Evolutionary conservation across 2,113 vertebrate species (phyloP).

Genomic region (Rhegmatorhina hoffmannsi): DNA sequence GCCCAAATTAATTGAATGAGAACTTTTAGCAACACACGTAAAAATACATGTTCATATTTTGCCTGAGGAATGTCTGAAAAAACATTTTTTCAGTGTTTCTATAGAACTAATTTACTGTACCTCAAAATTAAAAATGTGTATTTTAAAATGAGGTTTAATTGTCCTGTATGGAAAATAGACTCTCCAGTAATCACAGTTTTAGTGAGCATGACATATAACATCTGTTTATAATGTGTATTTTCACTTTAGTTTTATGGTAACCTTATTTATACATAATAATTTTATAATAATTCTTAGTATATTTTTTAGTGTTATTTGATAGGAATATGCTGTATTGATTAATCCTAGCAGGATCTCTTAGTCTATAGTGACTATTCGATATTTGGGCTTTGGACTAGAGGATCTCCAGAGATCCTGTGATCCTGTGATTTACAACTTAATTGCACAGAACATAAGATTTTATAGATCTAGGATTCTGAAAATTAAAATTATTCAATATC

Average conservation of each 20-base stretch:
- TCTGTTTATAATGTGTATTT: not conserved
- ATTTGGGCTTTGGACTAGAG: not conserved
- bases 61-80: not conserved
- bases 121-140: not conserved
- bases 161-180: not conserved
- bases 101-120: not conserved
- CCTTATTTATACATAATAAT: not conserved
- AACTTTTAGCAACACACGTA: not conserved
- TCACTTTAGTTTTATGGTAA: not conserved
- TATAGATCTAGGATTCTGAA: constrained; percentile 13
- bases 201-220: not conserved
- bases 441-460: constrained; percentile 8
- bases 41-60: not conserved
- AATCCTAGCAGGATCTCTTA: not conserved
- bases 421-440: not conserved
- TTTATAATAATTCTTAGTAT: not conserved
- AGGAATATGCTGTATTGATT: not conserved
- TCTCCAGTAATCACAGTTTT: not conserved
- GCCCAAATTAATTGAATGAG: not conserved
- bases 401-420: not conserved
- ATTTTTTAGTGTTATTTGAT: constrained; percentile 3
- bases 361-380: not conserved
- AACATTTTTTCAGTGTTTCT: not conserved
- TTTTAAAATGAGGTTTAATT: not conserved
- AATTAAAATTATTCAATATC: constrained; percentile 6